Evolutionary conservation across 2,797 vertebrate species (phyloP), one percentile per base, ranked within the genome.

Genomic region (Hozukius guyotensis): DNA sequence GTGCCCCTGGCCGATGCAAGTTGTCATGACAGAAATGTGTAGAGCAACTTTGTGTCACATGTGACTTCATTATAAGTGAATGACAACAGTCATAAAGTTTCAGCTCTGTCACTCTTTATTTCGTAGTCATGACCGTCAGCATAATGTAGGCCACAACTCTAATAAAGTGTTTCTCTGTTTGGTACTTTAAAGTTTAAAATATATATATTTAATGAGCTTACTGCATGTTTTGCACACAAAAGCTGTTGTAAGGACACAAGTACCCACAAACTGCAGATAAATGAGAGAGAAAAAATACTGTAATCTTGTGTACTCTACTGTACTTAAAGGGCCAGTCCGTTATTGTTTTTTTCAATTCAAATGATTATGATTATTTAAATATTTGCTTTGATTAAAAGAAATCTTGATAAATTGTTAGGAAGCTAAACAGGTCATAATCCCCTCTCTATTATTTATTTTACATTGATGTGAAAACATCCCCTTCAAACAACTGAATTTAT

Each of bases 11-110:
- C 59, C 73, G 64, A 66, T 20, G 60, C 36, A n/a, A 52, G 60
- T 29, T 67, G 81, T 68, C 72, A 81, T 72, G 68, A 34, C 56
- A 5, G 59, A 74, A 22, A 71, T 53, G 38, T 56, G 60, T 2
- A 38, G 5, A 64, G 46, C 49, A 22, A 31, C 25, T 61, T 18
- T 55, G 36, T 12, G 31, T 72, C 29, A 29, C 29, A 49, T 32
- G 56, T 14, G 22, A 67, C 61, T 16, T 66, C 24, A 68, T 72
- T 18, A 46, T 18, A 70, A 67, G 53, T 49, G 24, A 38, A 14
- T 8, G 53, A 68, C 34, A 77, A 29, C 49, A 77, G 49, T 53
- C 32, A 29, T 52, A 24, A 70, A 29, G 11, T 24, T 63, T 78
- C 25, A 62, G 1, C n/a, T 53, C 34, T 59, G 69, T 64, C 70